These are phyloP conservation scores for Strix occidentalis DNA, from an alignment of 2,797 vertebrate genomes.

Conservation along the genomic window DNA sequence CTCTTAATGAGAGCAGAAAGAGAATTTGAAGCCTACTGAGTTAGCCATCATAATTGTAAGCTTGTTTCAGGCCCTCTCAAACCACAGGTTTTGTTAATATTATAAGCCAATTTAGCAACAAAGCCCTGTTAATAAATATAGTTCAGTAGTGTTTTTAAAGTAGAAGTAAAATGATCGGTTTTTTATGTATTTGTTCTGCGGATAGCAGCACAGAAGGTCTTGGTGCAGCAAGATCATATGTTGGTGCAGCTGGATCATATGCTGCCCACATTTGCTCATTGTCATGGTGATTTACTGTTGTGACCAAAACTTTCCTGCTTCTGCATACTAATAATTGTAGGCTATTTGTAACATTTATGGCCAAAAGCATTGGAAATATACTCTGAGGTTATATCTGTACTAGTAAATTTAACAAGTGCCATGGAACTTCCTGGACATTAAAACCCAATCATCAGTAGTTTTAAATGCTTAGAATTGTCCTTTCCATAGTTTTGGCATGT, in stretches of 20 bases:
- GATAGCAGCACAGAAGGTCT: not conserved
- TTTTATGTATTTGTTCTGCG: not conserved
- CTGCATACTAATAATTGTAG: not conserved
- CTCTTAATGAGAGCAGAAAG: constrained; percentile 66
- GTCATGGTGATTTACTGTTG: constrained; percentile 22
- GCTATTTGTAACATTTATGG: not conserved
- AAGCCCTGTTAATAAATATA: constrained; percentile 41
- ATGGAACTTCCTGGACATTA: not conserved
- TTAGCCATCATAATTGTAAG: constrained; percentile 44
- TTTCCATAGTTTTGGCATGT: not conserved
- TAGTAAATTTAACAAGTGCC: not conserved
- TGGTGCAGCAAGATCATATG: not conserved
- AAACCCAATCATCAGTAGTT: not conserved
- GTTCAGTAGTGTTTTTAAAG: constrained; percentile 18
- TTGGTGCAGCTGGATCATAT: constrained; percentile 6
- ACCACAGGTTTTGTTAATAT: constrained; percentile 58
- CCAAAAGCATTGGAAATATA: not conserved
- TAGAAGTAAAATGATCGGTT: constrained; percentile 19
- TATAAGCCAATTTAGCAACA: constrained; percentile 58
- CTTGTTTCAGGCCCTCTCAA: constrained; percentile 45
- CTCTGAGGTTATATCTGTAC: not conserved
- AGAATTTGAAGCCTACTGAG: constrained; percentile 58
- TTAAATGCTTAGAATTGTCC: not conserved
- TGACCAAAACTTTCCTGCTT: constrained; percentile 28
- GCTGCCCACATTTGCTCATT: constrained; percentile 29